Evolutionary conservation across 2,113 vertebrate species (phyloP).

Genomic region (Podocnemis expansa): DNA sequence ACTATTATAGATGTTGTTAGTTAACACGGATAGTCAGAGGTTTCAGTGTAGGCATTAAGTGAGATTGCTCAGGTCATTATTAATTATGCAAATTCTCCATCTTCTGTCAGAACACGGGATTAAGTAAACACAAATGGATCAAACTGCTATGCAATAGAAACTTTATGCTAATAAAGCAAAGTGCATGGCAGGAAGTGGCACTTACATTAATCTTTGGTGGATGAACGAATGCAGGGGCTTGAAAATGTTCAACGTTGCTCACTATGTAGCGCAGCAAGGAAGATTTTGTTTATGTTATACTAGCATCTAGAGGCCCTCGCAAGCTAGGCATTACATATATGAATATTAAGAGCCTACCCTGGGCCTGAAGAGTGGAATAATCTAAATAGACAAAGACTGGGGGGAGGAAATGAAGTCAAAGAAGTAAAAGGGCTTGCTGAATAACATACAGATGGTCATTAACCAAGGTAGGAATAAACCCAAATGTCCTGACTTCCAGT

Average conservation of each 20-base stretch:
- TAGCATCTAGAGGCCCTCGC: not conserved
- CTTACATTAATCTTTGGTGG: constrained; percentile 48
- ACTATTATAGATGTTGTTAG: constrained; percentile 75
- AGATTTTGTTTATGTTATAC: not conserved
- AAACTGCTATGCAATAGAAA: constrained; percentile 68
- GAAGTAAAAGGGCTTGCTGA: not conserved
- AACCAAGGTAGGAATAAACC: not conserved
- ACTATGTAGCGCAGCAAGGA: not conserved
- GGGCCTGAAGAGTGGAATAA: not conserved
- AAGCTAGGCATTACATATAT: not conserved
- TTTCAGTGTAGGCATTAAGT: constrained; percentile 74
- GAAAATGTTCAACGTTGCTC: not conserved
- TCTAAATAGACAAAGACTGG: not conserved
- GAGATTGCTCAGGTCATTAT: constrained; percentile 79
- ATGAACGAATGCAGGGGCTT: not conserved
- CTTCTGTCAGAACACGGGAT: constrained; percentile 74
- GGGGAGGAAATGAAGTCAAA: not conserved
- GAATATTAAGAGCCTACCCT: not conserved
- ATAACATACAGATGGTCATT: rapidly evolving
- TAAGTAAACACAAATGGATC: constrained; percentile 81
- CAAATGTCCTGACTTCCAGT: not conserved
- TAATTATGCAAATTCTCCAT: constrained; percentile 83
- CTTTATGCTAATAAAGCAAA: constrained; percentile 57
- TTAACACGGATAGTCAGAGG: constrained; percentile 71
- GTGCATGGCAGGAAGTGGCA: constrained; percentile 26